Evolutionary conservation across 1,140 invertebrate genomes (phyloP).

Genomic region (Acyrthosiphon pisum): DNA sequence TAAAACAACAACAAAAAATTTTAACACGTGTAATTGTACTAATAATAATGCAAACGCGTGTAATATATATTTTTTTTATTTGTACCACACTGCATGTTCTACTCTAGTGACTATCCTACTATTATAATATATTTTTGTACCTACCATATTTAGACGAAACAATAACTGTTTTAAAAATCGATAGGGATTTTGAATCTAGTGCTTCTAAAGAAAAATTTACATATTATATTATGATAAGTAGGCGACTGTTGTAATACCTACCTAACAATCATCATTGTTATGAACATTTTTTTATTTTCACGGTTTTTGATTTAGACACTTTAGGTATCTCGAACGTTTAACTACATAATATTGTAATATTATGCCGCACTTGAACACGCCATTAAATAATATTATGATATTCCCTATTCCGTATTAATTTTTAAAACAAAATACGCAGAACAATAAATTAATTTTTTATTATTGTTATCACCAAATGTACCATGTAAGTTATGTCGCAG

Average conservation of each 20-base stretch:
- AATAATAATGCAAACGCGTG: neutral
- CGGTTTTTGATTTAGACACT: slow-evolving; percentile 36
- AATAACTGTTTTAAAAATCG: neutral
- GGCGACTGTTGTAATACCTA: neutral
- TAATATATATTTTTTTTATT: neutral
- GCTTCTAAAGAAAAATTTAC: neutral
- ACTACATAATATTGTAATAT: neutral
- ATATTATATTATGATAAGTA: slow-evolving; percentile 19
- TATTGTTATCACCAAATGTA: neutral
- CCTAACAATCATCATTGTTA: neutral
- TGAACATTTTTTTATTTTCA: neutral
- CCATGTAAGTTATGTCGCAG: neutral
- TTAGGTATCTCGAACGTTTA: neutral
- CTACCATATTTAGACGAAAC: neutral
- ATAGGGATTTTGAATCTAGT: neutral
- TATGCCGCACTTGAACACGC: neutral
- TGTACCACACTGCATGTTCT: neutral
- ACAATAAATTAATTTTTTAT: neutral
- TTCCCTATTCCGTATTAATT: neutral
- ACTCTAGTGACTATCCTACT: neutral
- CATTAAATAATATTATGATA: neutral
- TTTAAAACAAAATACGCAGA: neutral
- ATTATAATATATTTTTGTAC: neutral
- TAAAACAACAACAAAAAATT: neutral
- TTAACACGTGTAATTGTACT: neutral